Evolutionary conservation across 2,888 invertebrate genomes (phyloP).

Genomic region (Euzetes globulus): DNA sequence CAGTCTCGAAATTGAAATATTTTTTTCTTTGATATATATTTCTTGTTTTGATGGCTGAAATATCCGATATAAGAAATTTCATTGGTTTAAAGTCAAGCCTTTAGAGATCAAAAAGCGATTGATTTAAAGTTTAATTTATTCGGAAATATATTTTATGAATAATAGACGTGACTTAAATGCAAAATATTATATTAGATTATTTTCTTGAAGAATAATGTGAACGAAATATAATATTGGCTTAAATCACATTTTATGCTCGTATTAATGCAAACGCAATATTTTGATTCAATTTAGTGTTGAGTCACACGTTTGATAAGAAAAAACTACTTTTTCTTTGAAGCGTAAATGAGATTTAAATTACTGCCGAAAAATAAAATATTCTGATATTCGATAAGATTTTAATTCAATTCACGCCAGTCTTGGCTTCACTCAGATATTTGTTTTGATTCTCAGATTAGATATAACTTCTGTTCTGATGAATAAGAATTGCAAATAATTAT

Average conservation of each 20-base stretch:
- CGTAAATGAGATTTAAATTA: constrained; percentile 14
- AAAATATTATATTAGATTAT: neutral
- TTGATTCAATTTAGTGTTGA: constrained; percentile 1
- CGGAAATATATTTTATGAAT: constrained; percentile 5
- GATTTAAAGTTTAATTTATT: neutral
- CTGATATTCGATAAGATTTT: neutral
- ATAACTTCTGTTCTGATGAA: no score
- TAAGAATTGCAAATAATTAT: no score
- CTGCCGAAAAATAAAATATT: neutral
- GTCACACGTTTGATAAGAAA: neutral
- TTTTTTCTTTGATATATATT: no score
- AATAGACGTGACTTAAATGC: constrained; percentile 8
- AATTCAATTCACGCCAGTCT: neutral
- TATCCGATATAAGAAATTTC: no score
- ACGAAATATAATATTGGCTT: neutral
- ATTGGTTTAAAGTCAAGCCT: no score
- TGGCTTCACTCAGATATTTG: no score
- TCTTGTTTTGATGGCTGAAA: no score
- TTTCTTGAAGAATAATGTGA: neutral
- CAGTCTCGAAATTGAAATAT: no score
- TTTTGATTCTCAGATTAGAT: no score
- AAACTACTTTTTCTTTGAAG: neutral
- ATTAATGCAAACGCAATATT: constrained; percentile 7
- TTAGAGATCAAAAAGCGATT: no score
- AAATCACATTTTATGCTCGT: neutral